Evolutionary conservation across 2,888 invertebrate species (phyloP).

Genomic region (Hypena proboscidalis): DNA sequence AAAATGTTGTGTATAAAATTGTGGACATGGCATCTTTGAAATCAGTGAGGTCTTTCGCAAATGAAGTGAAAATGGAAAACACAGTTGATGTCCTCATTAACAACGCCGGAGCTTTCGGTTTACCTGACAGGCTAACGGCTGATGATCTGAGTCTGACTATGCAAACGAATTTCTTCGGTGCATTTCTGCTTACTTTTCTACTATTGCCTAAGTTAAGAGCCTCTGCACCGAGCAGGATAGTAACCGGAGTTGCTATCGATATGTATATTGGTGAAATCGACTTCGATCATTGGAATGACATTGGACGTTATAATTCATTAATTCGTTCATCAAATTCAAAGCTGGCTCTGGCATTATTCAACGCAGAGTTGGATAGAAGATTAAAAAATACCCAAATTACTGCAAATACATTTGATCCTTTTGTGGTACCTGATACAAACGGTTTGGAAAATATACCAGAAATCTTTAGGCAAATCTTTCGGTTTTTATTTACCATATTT

Average conservation of each 20-base stretch:
- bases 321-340: slow-evolving; percentile 75
- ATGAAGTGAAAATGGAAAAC: slow-evolving; percentile 65
- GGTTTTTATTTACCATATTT: slow-evolving; percentile 56
- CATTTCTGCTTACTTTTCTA: slow-evolving; percentile 89
- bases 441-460: slow-evolving; percentile 57
- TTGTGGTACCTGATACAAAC: slow-evolving; percentile 66
- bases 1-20: slow-evolving; percentile 57
- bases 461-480: slow-evolving; percentile 47
- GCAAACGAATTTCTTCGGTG: slow-evolving; percentile 90
- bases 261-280: slow-evolving; percentile 79
- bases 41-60: slow-evolving; percentile 83
- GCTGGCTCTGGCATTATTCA: slow-evolving; percentile 87
- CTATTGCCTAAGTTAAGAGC: slow-evolving; percentile 82
- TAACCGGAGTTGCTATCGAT: slow-evolving; percentile 87
- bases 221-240: slow-evolving; percentile 85
- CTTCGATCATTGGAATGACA: slow-evolving; percentile 69
- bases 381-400: slow-evolving; percentile 86
- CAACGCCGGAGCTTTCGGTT: slow-evolving; percentile 83
- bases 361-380: slow-evolving; percentile 83
- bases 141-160: slow-evolving; percentile 88
- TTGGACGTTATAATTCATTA: slow-evolving; percentile 59
- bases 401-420: slow-evolving; percentile 87
- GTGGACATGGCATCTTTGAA: slow-evolving; percentile 76
- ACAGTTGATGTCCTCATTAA: slow-evolving; percentile 83
- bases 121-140: slow-evolving; percentile 78